Base-by-base conservation (phyloP, 1,140 invertebrate genomes). In the Dreissena rostriformis region DNA sequence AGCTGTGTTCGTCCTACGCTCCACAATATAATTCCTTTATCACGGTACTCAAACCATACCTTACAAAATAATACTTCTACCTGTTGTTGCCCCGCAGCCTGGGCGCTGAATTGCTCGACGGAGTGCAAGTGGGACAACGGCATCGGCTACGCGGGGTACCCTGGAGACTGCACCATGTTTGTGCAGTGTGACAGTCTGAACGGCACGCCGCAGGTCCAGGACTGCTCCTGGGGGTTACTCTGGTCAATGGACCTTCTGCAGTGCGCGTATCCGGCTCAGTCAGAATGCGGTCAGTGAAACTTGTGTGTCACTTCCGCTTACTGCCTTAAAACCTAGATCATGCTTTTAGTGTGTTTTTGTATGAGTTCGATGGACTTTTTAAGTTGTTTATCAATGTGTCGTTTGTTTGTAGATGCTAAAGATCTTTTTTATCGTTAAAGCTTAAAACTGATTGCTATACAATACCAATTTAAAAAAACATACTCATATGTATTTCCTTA, bases 111-210 rank as follows among this genome's bases (percentile, higher is more conserved):
- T 57, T 84, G 82, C 19, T 77, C 73, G 15, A 61, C 75, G 15
- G 82, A 84, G 65, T 84, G 82, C 63, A 84, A 77, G 57, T 84
- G 82, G 82, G 82, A 77, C 51, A 84, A 84, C 65, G 82, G 82
- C 22, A 84, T 84, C 15, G 82, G 82, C 4, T 84, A 84, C 66
- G 53, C 73, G 0, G 39, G 11, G 12, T 84, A 78, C 53, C 74
- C 73, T 0, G 82, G 82, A 17, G 82, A 84, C 15, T 84, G 82
- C 53, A 51, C 74, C 17, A 61, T 72, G 82, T 84, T 84, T 52
- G 82, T 84, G 17, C 82, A 84, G 39, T 84, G 82, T 84, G 82
- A 84, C 28, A 61, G 26, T 28, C n/a, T 84, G 14, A 49, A 84
- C 26, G 82, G 82, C 24, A 71, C 52, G 11, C 82, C 82, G 1